A percentile compares a stretch with the other conserved stretches of the same genome.
Evolutionary conservation across 2,888 invertebrate species (phyloP).

Genomic region (Ophion costatus): DNA sequence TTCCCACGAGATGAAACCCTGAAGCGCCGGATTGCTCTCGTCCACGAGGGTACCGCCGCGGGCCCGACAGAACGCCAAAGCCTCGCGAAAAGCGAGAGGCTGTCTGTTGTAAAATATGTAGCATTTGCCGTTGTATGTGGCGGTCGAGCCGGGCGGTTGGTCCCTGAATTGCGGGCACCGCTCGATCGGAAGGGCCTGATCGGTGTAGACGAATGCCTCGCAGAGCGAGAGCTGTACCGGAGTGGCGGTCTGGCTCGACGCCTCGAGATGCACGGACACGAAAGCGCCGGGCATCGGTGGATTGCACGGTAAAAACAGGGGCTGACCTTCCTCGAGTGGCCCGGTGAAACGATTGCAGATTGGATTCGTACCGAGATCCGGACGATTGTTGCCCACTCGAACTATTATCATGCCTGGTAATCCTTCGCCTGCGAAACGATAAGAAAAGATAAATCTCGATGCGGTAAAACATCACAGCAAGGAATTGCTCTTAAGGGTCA

Average conservation of each 20-base stretch:
- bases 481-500: not conserved
- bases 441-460: not conserved
- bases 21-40: constrained; percentile 96
- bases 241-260: constrained; percentile 87
- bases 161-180: constrained; percentile 96
- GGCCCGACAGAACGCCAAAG: constrained; percentile 91
- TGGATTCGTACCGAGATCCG: constrained; percentile 95
- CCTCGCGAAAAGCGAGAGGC: constrained; percentile 91
- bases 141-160: constrained; percentile 96
- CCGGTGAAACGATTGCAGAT: constrained; percentile 96
- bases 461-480: not conserved
- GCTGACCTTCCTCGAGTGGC: constrained; percentile 94
- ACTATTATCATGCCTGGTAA: constrained; percentile 94
- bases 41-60: constrained; percentile 94
- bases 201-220: constrained; percentile 97
- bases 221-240: constrained; percentile 94
- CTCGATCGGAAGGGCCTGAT: constrained; percentile 95
- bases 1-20: constrained; percentile 98
- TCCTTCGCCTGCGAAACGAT: constrained; percentile 86
- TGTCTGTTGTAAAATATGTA: constrained; percentile 97
- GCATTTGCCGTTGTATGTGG: constrained; percentile 97
- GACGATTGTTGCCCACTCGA: constrained; percentile 95
- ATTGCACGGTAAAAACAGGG: constrained; percentile 95
- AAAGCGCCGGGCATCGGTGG: constrained; percentile 98
- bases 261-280: constrained; percentile 95